phyloP scores from a whole-genome alignment of 2,888 invertebrate species.

The Ariolimax columbianus region DNA sequence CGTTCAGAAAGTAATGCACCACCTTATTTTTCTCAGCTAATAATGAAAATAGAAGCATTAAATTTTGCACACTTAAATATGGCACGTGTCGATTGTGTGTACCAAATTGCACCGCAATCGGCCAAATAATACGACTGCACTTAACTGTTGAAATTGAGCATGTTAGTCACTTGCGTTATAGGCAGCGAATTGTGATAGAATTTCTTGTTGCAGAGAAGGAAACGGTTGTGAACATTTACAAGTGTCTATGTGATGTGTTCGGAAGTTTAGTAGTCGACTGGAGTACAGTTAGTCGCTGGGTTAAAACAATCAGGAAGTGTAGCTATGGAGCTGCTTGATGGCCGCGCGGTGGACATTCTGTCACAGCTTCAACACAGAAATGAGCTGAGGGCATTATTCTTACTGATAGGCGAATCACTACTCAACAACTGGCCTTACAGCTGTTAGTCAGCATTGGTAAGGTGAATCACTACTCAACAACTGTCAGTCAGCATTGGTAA shows the following conservation, averaged over 20 bases:
- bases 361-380: too few relatives aligned
- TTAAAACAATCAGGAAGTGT: background rate
- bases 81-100: too few relatives aligned
- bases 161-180: background rate
- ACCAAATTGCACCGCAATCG: background rate
- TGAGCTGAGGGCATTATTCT: too few relatives aligned
- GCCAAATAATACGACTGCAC: background rate
- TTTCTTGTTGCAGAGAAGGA: background rate
- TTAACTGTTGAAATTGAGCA: background rate
- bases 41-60: background rate
- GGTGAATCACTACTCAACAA: too few relatives aligned
- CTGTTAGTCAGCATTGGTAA: too few relatives aligned
- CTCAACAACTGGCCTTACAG: too few relatives aligned
- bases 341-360: too few relatives aligned
- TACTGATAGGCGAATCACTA: too few relatives aligned
- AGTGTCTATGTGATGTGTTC: background rate
- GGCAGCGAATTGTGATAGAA: background rate
- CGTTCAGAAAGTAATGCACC: too few relatives aligned
- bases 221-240: background rate
- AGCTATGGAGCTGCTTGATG: too few relatives aligned
- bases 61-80: background rate
- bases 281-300: background rate
- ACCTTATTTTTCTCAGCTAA: background rate
- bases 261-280: background rate
- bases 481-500: too few relatives aligned